A percentile compares a stretch with the other conserved stretches of the same genome.
These are phyloP conservation scores for Agrilus mali DNA, from an alignment of 2,888 invertebrate species.

Conservation along the genomic window DNA sequence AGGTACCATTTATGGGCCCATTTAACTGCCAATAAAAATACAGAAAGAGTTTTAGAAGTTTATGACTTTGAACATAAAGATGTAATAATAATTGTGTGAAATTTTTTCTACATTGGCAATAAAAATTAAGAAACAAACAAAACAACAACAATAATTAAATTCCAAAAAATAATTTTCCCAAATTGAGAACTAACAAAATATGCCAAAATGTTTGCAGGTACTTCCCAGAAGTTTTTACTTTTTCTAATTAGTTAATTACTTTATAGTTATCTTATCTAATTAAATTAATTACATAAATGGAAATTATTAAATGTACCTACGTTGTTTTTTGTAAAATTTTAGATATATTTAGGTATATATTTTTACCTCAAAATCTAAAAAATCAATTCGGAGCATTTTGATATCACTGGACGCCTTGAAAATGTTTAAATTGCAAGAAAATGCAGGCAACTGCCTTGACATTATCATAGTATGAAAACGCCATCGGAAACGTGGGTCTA, in stretches of 20 bases:
- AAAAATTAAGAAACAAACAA: no score
- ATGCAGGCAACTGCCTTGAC: slow-evolving; percentile 13
- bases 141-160: no score
- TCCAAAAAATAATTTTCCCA: no score
- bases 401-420: slow-evolving; percentile 47
- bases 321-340: not conserved
- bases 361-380: slow-evolving; percentile 54
- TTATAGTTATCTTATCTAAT: not conserved
- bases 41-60: no score
- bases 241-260: not conserved
- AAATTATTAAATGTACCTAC: not conserved
- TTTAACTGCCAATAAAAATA: slow-evolving; percentile 41
- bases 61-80: not conserved
- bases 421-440: slow-evolving; percentile 53
- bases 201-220: no score
- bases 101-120: no score
- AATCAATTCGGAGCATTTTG: slow-evolving; percentile 57
- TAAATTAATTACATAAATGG: not conserved
- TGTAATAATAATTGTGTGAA: no score
- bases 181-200: no score
- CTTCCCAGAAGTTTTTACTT: no score
- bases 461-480: slow-evolving; percentile 7
- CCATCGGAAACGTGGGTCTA: slow-evolving; percentile 20
- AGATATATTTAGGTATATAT: not conserved
- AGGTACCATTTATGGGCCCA: slow-evolving; percentile 55